Percentiles rank a stretch among this genome's conserved stretches.
phyloP scores from a whole-genome alignment of 2,888 invertebrate species.

The Apoderus coryli region DNA sequence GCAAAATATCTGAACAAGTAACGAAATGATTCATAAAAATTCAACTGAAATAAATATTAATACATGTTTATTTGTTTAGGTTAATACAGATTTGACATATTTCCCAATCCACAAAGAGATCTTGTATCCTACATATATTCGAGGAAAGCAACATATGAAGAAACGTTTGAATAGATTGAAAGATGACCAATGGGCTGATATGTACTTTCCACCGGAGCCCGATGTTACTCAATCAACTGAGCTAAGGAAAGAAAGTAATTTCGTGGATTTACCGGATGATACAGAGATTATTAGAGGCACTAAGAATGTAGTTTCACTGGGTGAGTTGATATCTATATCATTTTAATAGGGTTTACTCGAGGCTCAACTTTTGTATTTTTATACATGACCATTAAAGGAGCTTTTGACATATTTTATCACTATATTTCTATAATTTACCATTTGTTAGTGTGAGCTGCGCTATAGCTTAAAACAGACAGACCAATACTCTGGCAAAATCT shows the following conservation, averaged over 20 bases:
- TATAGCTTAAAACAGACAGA: too few species aligned
- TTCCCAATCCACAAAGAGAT: conserved; percentile 21
- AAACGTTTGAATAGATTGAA: conserved; percentile 14
- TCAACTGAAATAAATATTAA: background rate
- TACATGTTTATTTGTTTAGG: conserved; percentile 9
- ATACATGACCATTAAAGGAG: too few species aligned
- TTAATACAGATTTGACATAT: conserved; percentile 22
- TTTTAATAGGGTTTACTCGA: too few species aligned
- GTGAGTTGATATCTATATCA: too few species aligned
- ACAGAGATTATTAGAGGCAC: conserved; percentile 38
- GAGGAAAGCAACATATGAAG: conserved; percentile 19
- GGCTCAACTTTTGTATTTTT: too few species aligned
- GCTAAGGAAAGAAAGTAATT: conserved; percentile 41
- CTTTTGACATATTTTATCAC: too few species aligned
- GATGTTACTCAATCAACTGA: conserved; percentile 34
- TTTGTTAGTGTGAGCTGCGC: too few species aligned
- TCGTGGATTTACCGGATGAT: conserved; percentile 42
- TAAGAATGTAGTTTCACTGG: conserved; percentile 30
- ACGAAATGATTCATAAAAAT: conserved; percentile 4
- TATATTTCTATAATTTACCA: too few species aligned
- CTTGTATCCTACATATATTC: conserved; percentile 20
- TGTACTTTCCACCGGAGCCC: conserved; percentile 17
- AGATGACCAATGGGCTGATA: conserved; percentile 15
- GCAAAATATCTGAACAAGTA: conserved; percentile 18
- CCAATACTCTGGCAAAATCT: too few species aligned